Percentiles rank a stretch among this genome's conserved stretches.
These are phyloP conservation scores for Nycticryphes semicollaris DNA, from an alignment of 2,113 vertebrate species.

Conservation along the genomic window DNA sequence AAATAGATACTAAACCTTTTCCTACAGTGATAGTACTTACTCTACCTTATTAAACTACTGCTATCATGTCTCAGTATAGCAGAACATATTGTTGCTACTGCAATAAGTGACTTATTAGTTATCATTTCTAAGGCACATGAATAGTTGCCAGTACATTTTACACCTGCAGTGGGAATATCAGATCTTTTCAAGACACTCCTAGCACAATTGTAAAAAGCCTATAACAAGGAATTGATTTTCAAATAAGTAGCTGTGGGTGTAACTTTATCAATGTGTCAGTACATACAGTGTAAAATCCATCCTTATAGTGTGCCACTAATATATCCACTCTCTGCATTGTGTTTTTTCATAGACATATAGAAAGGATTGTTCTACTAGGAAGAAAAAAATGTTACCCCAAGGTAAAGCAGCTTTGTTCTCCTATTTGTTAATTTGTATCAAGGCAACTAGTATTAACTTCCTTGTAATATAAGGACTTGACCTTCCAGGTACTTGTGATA, in stretches of 20 bases:
- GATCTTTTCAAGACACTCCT: not conserved
- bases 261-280: not conserved
- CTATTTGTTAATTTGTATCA: not conserved
- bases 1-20: not conserved
- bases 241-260: not conserved
- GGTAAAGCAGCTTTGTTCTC: not conserved
- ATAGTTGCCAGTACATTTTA: not conserved
- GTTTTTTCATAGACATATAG: not conserved
- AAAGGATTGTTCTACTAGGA: not conserved
- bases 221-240: conserved; percentile 17
- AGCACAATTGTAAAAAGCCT: not conserved
- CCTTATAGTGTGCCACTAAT: not conserved
- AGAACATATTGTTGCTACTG: not conserved
- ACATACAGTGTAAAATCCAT: not conserved
- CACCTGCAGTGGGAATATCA: not conserved
- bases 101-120: not conserved
- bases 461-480: not conserved
- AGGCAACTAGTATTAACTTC: not conserved
- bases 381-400: not conserved
- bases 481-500: not conserved
- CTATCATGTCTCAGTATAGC: not conserved
- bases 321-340: not conserved
- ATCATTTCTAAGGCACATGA: not conserved
- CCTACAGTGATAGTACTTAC: not conserved
- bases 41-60: not conserved